Evolutionary conservation across 1,140 invertebrate species (phyloP), one percentile per base, ranked within the genome.

Genomic region (Ctenoplectra terminalis): DNA sequence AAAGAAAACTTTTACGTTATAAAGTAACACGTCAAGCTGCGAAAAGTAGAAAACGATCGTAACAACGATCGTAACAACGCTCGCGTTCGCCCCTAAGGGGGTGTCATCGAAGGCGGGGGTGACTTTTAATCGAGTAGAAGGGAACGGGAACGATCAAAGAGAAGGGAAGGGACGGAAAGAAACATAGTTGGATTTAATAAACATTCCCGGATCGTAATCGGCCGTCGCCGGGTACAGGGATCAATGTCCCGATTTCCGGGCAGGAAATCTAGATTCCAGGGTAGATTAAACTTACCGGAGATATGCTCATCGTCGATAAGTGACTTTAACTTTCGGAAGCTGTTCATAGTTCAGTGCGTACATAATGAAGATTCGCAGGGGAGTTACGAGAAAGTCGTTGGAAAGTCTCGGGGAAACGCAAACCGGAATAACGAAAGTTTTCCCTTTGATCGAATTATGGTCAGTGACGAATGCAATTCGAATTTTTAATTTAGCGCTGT

Each of bases 161-260:
- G 9, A 7, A 4, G n/a, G 13, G 34, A n/a, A 37, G 43, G 23
- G 9, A 61, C 60, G 67, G 67, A 85, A 86, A 86, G 84, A 86
- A 86, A 85, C 83, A 84, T 86, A 79, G 77, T 73, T 85, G 84
- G 84, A 85, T 86, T 86, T 86, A 86, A 86, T 86, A 86, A 86
- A 86, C 84, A 86, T 86, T 86, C 84, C 83, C 83, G 83, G 78
- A 60, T 86, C 78, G 84, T 86, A 86, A 86, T 85, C 84, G 83
- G 78, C 83, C 83, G 83, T 79, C 84, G 64, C 50, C 77, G 79
- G 84, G 61, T 75, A 58, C 72, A n/a, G 34, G 83, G 72, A 80
- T 83, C 71, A 75, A 79, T 85, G 83, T 85, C 67, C 83, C 71
- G 83, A 85, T 86, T 82, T 77, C 84, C 67, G 54, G n/a, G 61